phyloP scores from a whole-genome alignment of 92 coral and sea anemone genomes.

The Virgularia gustaviana region DNA sequence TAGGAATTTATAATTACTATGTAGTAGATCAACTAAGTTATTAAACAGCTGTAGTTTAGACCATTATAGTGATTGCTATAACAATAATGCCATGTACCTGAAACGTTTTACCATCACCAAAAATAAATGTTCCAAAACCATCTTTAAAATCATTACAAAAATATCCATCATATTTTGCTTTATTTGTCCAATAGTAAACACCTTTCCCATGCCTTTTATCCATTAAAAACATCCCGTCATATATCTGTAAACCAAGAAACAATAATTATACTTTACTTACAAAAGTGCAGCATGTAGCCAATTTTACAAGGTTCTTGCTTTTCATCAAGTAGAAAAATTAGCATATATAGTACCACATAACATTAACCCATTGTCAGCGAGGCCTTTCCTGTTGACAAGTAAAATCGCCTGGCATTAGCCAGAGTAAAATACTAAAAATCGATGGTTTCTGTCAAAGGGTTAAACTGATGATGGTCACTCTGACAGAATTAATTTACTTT shows the following conservation, averaged over 20 bases:
- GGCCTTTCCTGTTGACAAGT: no score
- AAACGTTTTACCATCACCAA: constrained; percentile 81
- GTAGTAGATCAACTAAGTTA: no score
- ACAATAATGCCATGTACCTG: constrained; percentile 53
- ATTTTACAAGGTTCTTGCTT: neutral
- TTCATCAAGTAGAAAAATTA: neutral
- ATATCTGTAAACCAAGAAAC: constrained; percentile 52
- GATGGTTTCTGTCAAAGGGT: no score
- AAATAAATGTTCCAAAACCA: constrained; percentile 84
- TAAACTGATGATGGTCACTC: no score
- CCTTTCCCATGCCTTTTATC: constrained; percentile 91
- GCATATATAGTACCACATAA: no score
- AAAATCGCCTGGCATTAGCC: no score
- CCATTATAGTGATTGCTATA: neutral
- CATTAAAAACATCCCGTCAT: constrained; percentile 67
- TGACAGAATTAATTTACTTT: no score
- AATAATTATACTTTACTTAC: neutral
- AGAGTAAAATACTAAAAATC: no score
- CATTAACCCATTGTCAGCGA: no score
- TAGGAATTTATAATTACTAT: no score
- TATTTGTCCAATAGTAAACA: constrained; percentile 83
- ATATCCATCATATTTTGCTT: constrained; percentile 82
- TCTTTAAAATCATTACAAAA: constrained; percentile 87
- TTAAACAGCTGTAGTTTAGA: no score
- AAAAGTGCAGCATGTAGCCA: neutral